Conservation (phyloP, 2,113 vertebrate species). For the Mus pahari region DNA sequence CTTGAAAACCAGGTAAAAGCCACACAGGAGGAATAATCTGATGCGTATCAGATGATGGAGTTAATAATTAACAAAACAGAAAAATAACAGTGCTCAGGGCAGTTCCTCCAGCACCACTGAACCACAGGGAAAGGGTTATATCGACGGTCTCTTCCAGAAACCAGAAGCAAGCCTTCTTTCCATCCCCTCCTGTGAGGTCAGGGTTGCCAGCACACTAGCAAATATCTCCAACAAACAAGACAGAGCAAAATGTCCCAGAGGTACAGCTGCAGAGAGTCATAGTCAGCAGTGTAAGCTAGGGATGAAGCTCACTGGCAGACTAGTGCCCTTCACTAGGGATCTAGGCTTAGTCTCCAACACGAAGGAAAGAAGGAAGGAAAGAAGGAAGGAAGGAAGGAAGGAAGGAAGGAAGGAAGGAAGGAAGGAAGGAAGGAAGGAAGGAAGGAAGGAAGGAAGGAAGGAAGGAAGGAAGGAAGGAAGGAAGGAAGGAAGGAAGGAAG, state of each 20-base stretch:
- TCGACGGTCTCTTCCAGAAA: neutral
- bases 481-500: too few relatives aligned
- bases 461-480: neutral
- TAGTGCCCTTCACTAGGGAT: neutral
- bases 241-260: neutral
- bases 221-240: neutral
- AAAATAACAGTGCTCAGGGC: neutral
- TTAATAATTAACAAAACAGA: neutral
- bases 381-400: neutral
- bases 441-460: too few relatives aligned
- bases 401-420: too few relatives aligned
- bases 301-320: neutral
- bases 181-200: neutral
- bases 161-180: neutral
- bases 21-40: neutral
- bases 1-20: neutral
- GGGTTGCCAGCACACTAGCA: neutral
- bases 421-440: too few relatives aligned
- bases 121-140: neutral
- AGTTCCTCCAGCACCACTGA: neutral
- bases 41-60: too few relatives aligned
- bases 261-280: neutral
- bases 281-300: neutral
- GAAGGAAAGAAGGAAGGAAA: too few relatives aligned
- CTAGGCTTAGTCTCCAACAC: neutral